Conservation (phyloP, 1,140 invertebrate species). For the Apolygus lucorum region DNA sequence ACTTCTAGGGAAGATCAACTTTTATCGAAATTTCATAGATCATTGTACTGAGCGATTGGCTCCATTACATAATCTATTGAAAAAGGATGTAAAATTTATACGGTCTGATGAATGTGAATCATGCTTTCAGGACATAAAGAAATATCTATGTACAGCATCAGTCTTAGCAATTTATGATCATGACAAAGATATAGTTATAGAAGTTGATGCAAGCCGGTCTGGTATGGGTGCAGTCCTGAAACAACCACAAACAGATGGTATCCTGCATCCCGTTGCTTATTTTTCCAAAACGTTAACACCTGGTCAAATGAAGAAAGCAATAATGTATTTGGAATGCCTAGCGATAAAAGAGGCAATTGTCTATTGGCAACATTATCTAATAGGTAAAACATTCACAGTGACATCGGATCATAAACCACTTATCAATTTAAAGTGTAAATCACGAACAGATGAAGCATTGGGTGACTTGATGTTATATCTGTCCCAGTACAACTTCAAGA, state of each 20-base stretch:
- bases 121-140: constrained; percentile 37
- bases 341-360: constrained; percentile 40
- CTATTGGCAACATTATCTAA: neutral
- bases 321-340: constrained; percentile 37
- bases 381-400: constrained; percentile 36
- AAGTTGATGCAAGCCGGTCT: constrained; percentile 36
- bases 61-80: constrained; percentile 36
- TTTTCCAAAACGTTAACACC: constrained; percentile 35
- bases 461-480: constrained; percentile 39
- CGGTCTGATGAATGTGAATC: constrained; percentile 36
- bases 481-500: constrained; percentile 37
- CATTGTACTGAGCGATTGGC: constrained; percentile 35
- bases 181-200: constrained; percentile 34
- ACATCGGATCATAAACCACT: constrained; percentile 41
- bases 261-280: constrained; percentile 35
- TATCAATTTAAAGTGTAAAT: constrained; percentile 39
- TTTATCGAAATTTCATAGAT: constrained; percentile 32
- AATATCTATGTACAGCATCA: constrained; percentile 36
- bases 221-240: constrained; percentile 33
- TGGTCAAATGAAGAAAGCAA: constrained; percentile 36
- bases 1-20: constrained; percentile 33
- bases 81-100: constrained; percentile 36
- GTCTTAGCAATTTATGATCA: constrained; percentile 35
- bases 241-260: constrained; percentile 33
- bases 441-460: constrained; percentile 36